Base-by-base conservation (phyloP, 1,140 invertebrate genomes). In the Oncopodura yosiiana region DNA sequence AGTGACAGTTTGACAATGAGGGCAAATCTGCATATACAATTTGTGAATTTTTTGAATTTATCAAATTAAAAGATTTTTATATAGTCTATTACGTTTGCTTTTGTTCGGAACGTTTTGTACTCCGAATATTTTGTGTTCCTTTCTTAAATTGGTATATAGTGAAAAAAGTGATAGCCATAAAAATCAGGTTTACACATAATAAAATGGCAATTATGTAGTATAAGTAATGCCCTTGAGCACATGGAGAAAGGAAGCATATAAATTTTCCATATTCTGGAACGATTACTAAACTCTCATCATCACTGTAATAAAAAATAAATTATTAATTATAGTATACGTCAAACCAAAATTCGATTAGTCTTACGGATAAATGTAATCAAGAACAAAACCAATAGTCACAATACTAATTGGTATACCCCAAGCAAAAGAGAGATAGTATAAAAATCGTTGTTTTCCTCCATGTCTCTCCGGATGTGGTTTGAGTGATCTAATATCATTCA, bases 251-350 rank as follows among this genome's bases (percentile, higher is more conserved):
- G 24, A 58, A 61, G 24, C 60, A 61, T 12, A 2, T 45, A 2
- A 37, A 23, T 18, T 49, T 37, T 16, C 60, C 60, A 26, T 61
- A 61, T 29, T 54, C 29, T n/a, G 60, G 55, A 24, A 57, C 27
- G 5, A 46, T 18, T 4, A 61, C 41, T 21, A 43, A 37, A 24
- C 48, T 55, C 4, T 51, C 49, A 0, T 12, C 4, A 14, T 49
- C 23, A 16, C 56, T 58, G n/a, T 11, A 48, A 44, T 29, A 18
- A 3, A 52, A 32, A 23, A 30, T 19, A 34, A 30, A 21, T 34
- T 12, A 26, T 11, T 6, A 46, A 46, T 12, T 11, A 26, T 29
- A 6, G 14, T 29, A 26, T 11, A 11, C 18, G 39, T 9, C 6
- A 16, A 9, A 9, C 19, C 9, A 9, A 16, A 21, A 45, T 6